Evolutionary conservation across 2,113 vertebrate species (phyloP).

Genomic region (Arizona elegans): DNA sequence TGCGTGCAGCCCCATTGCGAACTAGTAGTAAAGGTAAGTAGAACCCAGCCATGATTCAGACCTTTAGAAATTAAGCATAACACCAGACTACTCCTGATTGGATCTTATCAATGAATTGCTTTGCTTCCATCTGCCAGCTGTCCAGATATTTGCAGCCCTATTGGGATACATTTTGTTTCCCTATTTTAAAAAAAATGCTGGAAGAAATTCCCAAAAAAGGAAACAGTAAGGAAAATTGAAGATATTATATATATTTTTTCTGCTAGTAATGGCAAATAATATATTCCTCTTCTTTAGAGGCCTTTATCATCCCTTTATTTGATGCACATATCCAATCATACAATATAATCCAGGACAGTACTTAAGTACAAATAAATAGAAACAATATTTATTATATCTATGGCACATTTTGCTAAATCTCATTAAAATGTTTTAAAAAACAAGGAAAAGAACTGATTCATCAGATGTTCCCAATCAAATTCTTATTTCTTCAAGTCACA

Average conservation of each 20-base stretch:
- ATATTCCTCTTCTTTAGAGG: neutral
- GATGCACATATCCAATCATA: neutral
- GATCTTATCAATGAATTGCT: neutral
- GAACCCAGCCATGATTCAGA: no score
- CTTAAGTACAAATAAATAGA: neutral
- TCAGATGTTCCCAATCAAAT: neutral
- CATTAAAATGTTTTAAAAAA: neutral
- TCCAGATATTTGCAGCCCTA: neutral
- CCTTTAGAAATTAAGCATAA: neutral
- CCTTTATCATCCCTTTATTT: neutral
- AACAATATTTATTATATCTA: neutral
- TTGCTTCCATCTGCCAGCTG: neutral
- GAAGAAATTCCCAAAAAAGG: neutral
- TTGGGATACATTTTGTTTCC: neutral
- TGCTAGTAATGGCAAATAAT: neutral
- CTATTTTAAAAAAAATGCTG: neutral
- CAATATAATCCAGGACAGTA: neutral
- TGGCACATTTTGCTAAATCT: neutral
- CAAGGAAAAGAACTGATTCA: neutral
- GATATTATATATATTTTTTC: neutral
- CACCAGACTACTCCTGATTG: no score
- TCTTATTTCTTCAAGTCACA: neutral
- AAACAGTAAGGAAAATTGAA: neutral
- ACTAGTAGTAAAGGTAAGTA: no score
- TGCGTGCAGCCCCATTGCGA: no score